These are phyloP conservation scores for Lacerta bilineata DNA, from an alignment of 2,797 vertebrate species.

Conservation along the genomic window DNA sequence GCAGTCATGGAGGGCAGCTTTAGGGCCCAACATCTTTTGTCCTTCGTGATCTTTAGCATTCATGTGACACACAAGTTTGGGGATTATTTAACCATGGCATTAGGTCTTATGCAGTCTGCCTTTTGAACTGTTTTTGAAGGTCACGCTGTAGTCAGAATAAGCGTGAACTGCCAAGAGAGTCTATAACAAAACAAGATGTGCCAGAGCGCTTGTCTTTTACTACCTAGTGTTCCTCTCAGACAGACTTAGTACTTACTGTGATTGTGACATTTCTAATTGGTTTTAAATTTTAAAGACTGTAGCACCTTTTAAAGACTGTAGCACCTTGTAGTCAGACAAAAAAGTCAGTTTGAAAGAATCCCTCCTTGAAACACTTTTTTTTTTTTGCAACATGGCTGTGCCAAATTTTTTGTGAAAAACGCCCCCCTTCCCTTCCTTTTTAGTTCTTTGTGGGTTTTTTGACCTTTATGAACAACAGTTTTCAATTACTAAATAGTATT, in stretches of 20 bases:
- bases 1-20: constrained; percentile 24
- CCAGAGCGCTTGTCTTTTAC: background rate
- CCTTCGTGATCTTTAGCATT: background rate
- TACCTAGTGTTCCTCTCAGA: constrained; percentile 6
- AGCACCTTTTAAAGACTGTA: background rate
- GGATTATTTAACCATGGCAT: constrained; percentile 43
- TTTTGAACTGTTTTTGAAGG: constrained; percentile 33
- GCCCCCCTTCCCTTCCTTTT: background rate
- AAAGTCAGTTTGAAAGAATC: background rate
- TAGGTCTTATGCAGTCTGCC: background rate
- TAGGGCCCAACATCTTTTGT: constrained; percentile 34
- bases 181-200: constrained; percentile 9
- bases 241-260: background rate
- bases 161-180: background rate
- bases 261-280: constrained; percentile 19
- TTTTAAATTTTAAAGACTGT: constrained; percentile 20
- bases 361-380: background rate
- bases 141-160: constrained; percentile 10
- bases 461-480: background rate
- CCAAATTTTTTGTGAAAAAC: background rate
- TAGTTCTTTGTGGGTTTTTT: background rate
- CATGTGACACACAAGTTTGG: constrained; percentile 4
- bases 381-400: background rate
- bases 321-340: background rate
- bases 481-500: constrained; percentile 7